Evolutionary conservation across 2,113 vertebrate genomes (phyloP).

Genomic region (Progne subis): DNA sequence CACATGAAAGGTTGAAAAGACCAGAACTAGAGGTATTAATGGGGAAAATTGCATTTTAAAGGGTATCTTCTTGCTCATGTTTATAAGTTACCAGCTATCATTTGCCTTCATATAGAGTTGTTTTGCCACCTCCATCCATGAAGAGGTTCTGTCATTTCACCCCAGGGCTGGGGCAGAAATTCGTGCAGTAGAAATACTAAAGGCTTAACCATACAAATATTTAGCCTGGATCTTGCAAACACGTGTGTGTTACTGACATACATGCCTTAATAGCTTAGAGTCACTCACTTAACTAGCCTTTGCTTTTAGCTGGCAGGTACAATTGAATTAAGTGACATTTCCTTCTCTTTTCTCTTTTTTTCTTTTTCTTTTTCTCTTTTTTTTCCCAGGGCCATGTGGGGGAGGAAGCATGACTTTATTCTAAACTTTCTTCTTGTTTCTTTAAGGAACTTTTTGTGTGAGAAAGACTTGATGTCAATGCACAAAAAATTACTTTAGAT

Average conservation of each 20-base stretch:
- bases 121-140: neutral
- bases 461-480: conserved; percentile 66
- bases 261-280: neutral
- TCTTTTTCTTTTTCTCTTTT: neutral
- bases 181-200: neutral
- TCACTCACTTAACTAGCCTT: conserved; percentile 19
- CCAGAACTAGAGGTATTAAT: neutral
- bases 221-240: neutral
- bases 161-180: neutral
- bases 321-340: conserved; percentile 45
- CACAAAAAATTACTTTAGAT: conserved; percentile 76
- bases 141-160: neutral
- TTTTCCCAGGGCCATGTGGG: neutral
- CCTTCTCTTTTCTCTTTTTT: neutral
- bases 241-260: neutral
- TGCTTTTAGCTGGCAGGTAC: conserved; percentile 41
- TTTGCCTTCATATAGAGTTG: neutral
- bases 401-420: conserved; percentile 63
- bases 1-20: neutral
- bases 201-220: neutral
- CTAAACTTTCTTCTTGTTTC: conserved; percentile 68
- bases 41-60: neutral
- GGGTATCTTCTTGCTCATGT: neutral
- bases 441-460: conserved; percentile 54
- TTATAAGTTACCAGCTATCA: neutral